Evolutionary conservation across 1,140 invertebrate species (phyloP), one percentile per base, ranked within the genome.

Genomic region (Cotesia typhae): DNA sequence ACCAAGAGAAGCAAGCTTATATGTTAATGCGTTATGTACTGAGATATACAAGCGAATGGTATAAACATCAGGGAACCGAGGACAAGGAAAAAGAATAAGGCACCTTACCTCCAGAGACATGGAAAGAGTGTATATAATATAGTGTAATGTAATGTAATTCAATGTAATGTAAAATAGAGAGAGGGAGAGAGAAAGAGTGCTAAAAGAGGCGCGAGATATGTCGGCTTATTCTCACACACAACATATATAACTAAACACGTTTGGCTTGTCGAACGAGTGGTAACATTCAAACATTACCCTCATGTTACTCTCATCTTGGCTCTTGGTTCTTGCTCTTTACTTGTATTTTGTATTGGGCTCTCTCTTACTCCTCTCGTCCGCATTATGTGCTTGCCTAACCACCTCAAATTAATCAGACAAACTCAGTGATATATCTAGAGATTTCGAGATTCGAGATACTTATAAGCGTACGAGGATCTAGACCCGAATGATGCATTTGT

Each of bases 211-310:
- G 41, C 41, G 41, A 47, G 41, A 47, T 47, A 47, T 10, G 41
- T 47, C 41, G 41, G 41, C 41, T 47, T 47, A 47, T 47, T 47
- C 41, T 47, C 41, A 47, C 41, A 47, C 41, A 47, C 41, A 47
- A 47, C 10, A 47, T 47, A 47, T 47, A 47, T 47, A 47, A 47
- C 41, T 47, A 47, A 47, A 47, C 74, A 74, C 75, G 76, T 77
- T 79, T 68, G 72, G 75, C 75, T 76, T 78, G 78, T 80, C 77
- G 79, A 82, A 81, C 78, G 78, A 77, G 74, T 78, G 81, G 75
- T 79, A 76, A 80, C 75, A 76, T 75, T 47, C 41, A 47, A 47
- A 47, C 41, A 47, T 47, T 47, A 47, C 41, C 75, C 73, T 68
- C 71, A 74, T 78, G 77, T 79, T 77, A 72, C 75, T 69, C 71